Evolutionary conservation across 1,140 invertebrate species (phyloP), one percentile per base, ranked within the genome.

Genomic region (Psix sp.): DNA sequence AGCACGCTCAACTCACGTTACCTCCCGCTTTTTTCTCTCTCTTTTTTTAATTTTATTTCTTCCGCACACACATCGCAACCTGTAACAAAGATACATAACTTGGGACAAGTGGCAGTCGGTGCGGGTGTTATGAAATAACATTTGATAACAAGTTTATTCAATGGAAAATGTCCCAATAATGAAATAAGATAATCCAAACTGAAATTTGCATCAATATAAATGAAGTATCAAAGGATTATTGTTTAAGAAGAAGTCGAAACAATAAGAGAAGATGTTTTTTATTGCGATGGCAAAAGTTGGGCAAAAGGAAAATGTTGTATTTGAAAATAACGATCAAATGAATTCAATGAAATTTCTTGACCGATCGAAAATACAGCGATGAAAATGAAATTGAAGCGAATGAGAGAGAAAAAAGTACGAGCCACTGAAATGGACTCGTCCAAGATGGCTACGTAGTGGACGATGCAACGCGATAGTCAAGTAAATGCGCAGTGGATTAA

Each of bases 361-460:
- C n/a, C n/a, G n/a, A n/a, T n/a, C n/a, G n/a, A n/a, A n/a, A 33
- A 11, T 4, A 3, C 10, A 29, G 26, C 26, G 6, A n/a, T 29
- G 33, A 33, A 60, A 43, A 60, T 39, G 33, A 36, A 59, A 77
- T 62, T 78, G 74, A 43, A 68, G 70, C 74, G 68, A n/a, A n/a
- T n/a, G n/a, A n/a, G n/a, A n/a, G n/a, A n/a, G n/a, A n/a, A n/a
- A n/a, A n/a, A n/a, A n/a, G n/a, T n/a, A n/a, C n/a, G n/a, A n/a
- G n/a, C n/a, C n/a, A n/a, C 52, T 74, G 67, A 71, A 84, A 75
- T 86, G 83, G 82, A 86, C 83, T 86, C 82, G 83, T 84, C 83
- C 84, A 86, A 86, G 60, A 84, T 85, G 84, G 83, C 82, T 51
- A 67, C 78, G 43, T 57, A 51, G 73, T 72, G 54, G 73, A 66